Conservation (phyloP, 2,113 vertebrate genomes). For the Paracanthobrama guichenoti region DNA sequence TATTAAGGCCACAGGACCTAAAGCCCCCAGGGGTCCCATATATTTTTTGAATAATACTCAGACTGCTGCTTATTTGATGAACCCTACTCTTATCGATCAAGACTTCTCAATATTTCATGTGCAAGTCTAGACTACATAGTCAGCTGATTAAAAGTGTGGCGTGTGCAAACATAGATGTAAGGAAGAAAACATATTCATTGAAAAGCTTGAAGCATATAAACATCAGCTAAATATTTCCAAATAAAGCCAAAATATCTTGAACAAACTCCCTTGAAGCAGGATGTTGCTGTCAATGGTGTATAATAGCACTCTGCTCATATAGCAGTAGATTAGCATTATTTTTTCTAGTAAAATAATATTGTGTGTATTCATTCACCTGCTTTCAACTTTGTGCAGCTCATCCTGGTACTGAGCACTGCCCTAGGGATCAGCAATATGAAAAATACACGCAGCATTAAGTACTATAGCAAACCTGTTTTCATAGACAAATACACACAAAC, state of each 20-base stretch:
- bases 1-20: neutral
- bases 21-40: neutral
- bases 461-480: constrained; percentile 11
- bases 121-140: constrained; percentile 16
- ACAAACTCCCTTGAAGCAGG: neutral
- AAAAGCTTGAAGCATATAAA: neutral
- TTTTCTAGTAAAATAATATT: constrained; percentile 25
- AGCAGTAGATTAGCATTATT: neutral
- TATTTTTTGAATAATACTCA: constrained; percentile 1
- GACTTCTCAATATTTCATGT: constrained; percentile 25
- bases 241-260: neutral
- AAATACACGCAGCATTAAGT: neutral
- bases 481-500: neutral
- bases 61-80: neutral
- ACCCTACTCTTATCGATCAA: neutral
- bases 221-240: constrained; percentile 10
- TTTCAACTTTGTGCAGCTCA: neutral
- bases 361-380: neutral
- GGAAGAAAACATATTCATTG: neutral
- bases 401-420: constrained; percentile 8
- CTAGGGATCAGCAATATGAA: constrained; percentile 1
- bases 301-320: neutral
- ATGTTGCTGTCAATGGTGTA: neutral
- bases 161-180: constrained; percentile 29
- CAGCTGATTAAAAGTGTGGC: constrained; percentile 20